These are phyloP conservation scores for honey bee (Apis mellifera) DNA, from an alignment of 1,140 invertebrate genomes.

Conservation along the genomic window Amel_HAv3.1 CM009941.2:14783501-14784000, in stretches of 20 bases:
- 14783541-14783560: background rate
- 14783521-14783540: background rate
- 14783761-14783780: background rate
- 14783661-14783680: background rate
- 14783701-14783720: conserved; percentile 3
- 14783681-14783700: background rate
- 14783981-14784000: conserved; percentile 70
- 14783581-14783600: background rate
- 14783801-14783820: background rate
- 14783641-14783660: background rate
- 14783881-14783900: no score
- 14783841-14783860: background rate
- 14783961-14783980: conserved; percentile 39
- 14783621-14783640: background rate
- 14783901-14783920: conserved; percentile 27
- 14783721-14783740: conserved; percentile 17
- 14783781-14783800: conserved; percentile 1
- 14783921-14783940: conserved; percentile 36
- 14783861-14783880: background rate
- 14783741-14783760: background rate
- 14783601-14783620: background rate
- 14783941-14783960: conserved; percentile 32
- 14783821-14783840: background rate
- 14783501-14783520: no score
- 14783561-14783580: background rate